Evolutionary conservation across 2,113 vertebrate genomes (phyloP), one percentile per base, ranked within the genome.

Genomic region (Percina caprodes): DNA sequence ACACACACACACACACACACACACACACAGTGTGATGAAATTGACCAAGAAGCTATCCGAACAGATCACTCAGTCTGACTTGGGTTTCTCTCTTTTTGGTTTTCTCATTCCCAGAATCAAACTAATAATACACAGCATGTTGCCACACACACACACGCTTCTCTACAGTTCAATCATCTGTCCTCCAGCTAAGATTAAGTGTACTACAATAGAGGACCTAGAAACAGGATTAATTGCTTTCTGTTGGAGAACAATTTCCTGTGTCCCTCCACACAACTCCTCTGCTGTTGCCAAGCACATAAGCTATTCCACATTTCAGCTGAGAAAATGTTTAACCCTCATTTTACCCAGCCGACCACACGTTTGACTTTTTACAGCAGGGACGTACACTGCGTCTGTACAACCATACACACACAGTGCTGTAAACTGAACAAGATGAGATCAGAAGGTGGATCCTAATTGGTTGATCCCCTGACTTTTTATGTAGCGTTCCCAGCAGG

Each of bases 201-300:
- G 61, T 39, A 62, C 65, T 66, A 88, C 82, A 90, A 89, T 85
- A 79, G 88, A 80, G 76, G 80, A 79, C 69, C 80, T 84, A 60
- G 2, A 89, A 88, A 79, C 77, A 72, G 85, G 86, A 87, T 88
- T 83, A 84, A 90, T 90, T 88, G 86, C 82, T 88, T 78, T 90
- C 78, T 89, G 82, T 84, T 90, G 48, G 74, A 87, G 79, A 87
- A 83, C 80, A 80, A 78, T 88, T 89, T 90, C 70, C 71, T 81
- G 59, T 74, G 63, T 84, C 75, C 56, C 80, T 87, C 61, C 70
- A 60, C 79, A 68, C 83, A 80, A 61, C 76, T 78, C 76, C 56
- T 54, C 65, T 49, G 30, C 62, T 30, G 49, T 54, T 80, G 83
- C 80, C 69, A 69, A 80, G 74, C 56, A 67, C 73, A 83, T 80